These are phyloP conservation scores for Chelmon rostratus DNA, from an alignment of 2,797 vertebrate species.

Conservation along the genomic window DNA sequence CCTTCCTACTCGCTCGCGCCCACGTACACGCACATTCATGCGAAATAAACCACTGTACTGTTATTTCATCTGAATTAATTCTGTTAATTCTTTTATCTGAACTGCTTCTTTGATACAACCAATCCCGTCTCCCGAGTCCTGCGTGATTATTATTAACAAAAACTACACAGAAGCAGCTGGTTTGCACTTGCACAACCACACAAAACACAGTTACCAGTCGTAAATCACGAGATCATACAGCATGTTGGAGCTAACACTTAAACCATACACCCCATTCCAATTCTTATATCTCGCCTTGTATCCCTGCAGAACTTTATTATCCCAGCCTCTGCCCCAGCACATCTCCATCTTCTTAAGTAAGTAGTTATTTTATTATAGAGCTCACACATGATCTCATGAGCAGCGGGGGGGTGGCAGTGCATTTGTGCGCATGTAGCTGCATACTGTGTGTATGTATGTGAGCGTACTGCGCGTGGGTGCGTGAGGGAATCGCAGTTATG, in stretches of 20 bases:
- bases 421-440: slow-evolving; percentile 14
- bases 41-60: slow-evolving; percentile 8
- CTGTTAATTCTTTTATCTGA: background rate
- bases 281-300: slow-evolving; percentile 19
- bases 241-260: background rate
- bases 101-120: background rate
- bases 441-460: background rate
- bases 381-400: slow-evolving; percentile 55
- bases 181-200: background rate
- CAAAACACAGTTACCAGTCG: slow-evolving; percentile 1
- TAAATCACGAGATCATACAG: slow-evolving; percentile 21
- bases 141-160: background rate
- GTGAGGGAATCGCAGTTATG: slow-evolving; percentile 61
- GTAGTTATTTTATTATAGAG: slow-evolving; percentile 67
- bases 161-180: background rate
- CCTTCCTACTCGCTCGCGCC: slow-evolving; percentile 39
- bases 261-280: background rate
- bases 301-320: slow-evolving; percentile 66
- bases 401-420: slow-evolving; percentile 36
- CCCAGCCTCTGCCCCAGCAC: slow-evolving; percentile 48
- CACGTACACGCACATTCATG: slow-evolving; percentile 17
- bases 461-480: slow-evolving; percentile 41
- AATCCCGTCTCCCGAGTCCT: too few relatives aligned
- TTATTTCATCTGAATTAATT: background rate
- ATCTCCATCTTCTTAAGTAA: slow-evolving; percentile 79